Base-by-base conservation (phyloP, 30 jellyfish, hydroid and myxozoan species). In the Turritopsis rubra region DNA sequence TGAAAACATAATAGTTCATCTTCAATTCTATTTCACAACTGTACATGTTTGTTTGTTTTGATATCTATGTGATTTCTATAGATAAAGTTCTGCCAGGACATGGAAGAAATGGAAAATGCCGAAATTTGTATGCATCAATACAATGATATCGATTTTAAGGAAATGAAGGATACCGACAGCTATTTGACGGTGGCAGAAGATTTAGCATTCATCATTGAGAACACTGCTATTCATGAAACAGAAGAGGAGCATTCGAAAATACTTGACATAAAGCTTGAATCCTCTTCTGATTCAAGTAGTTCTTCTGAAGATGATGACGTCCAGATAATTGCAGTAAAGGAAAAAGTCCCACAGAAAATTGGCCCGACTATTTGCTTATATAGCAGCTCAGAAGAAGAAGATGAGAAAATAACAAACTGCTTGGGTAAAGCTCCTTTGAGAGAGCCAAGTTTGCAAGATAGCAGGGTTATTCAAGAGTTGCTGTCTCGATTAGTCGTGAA, bases 251-350 rank as follows among this genome's bases (percentile, higher is more conserved):
- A 19, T n/a, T 23, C 25, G 78, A 52, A 80, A 70, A 81, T 5
- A 30, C 52, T 53, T 53, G 29, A 30, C 54, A 28, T 28, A 5
- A 19, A 27, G 17, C 28, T 68, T 68, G 22, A 76, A 68, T 71
- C 85, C 29, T 86, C 88, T 7, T 79, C 84, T 54, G 53, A 80
- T 23, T 71, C 84, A n/a, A 68, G 77, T 1, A 68, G 31, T 19
- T 8, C 22, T 68, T 23, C 77, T 68, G 77, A 68, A 68, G 30
- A 0, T 68, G 77, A 68, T 23, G 30, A 68, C 77, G 77, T 68
- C 8, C 31, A 68, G 17, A 68, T 23, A 68, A 68, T n/a, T n/a
- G 8, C 77, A 41, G 60, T 41, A 41, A 41, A 41, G 13, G 13
- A 41, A 41, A 41, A 5, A 3, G 5, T 13, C 5, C 60, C 60